Base-by-base conservation (phyloP, 2,113 vertebrate genomes). In the Tachysurus fulvidraco region DNA sequence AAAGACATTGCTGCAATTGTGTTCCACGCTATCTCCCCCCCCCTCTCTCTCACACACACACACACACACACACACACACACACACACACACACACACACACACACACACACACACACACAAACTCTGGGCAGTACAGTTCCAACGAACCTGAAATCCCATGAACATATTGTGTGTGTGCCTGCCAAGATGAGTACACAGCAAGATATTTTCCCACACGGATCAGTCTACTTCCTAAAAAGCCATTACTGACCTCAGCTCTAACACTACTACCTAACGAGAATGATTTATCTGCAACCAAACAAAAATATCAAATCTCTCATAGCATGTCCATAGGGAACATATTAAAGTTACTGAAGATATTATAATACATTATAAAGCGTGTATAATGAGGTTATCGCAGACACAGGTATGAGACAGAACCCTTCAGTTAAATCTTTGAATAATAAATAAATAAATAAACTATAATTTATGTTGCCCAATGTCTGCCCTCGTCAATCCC, bases 151-250 rank as follows among this genome's bases (percentile, higher is more conserved):
- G 76, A 83, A 87, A 85, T 83, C 79, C 81, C 79, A 85, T 89
- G 88, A 89, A 89, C 88, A 89, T 89, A 89, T 89, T 89, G 86
- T 87, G 88, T 85, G 86, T 87, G 85, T 78, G 73, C 88, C 74
- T 89, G 88, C 88, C 86, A 87, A 87, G 86, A 79, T 78, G 71
- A 85, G 80, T 83, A 1, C 83, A 73, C 88, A 87, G 88, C 88
- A 89, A 46, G 86, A 87, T 79, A 44, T 85, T 89, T 87, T 85
- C 88, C 83, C 83, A 89, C 86, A 89, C 77, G 54, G 86, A 87
- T 85, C 88, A 87, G 86, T 67, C 85, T 64, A 83, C 50, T 84
- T 87, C 57, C 57, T 65, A 81, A 84, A 36, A 74, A 64, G 71
- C 67, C 23, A 28, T 85, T 57, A 46, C 23, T 89, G 83, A 89